Percentiles rank a stretch among this genome's conserved stretches.
phyloP scores from a whole-genome alignment of 2,113 vertebrate species.

The Siphamia tubifer region DNA sequence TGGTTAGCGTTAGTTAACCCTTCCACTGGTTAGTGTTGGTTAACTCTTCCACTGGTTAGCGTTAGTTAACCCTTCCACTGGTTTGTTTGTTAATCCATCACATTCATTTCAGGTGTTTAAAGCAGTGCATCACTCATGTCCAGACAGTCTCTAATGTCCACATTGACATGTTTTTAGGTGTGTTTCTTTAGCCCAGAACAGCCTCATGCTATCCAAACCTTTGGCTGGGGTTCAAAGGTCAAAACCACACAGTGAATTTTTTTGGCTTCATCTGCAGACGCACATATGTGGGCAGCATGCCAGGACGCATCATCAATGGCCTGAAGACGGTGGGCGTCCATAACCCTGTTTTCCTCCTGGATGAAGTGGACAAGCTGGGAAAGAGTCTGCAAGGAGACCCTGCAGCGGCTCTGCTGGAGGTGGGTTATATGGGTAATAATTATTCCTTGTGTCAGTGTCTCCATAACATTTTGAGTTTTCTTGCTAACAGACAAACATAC shows the following conservation, averaged over 20 bases:
- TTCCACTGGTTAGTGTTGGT: too few relatives aligned
- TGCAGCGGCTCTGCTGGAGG: constrained; percentile 95
- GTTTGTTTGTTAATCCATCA: not conserved
- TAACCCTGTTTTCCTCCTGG: constrained; percentile 95
- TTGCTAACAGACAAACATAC: too few relatives aligned
- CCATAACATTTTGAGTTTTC: too few relatives aligned
- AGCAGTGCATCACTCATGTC: not conserved
- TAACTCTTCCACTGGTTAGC: too few relatives aligned
- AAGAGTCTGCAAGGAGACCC: constrained; percentile 97
- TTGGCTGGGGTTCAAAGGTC: not conserved
- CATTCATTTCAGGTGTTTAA: not conserved
- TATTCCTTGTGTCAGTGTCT: too few relatives aligned
- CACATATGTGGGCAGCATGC: constrained; percentile 98
- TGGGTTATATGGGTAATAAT: too few relatives aligned
- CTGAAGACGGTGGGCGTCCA: constrained; percentile 92
- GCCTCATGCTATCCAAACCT: too few relatives aligned
- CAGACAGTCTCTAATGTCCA: not conserved
- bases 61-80: too few relatives aligned
- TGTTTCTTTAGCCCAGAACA: not conserved
- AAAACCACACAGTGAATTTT: not conserved
- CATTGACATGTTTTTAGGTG: not conserved
- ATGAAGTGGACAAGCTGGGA: constrained; percentile 96
- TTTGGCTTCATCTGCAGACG: constrained; percentile 73
- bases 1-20: too few relatives aligned
- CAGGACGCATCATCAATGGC: constrained; percentile 95